Conservation (phyloP, 2,888 invertebrate species). For the Ormyrus nitidulus region DNA sequence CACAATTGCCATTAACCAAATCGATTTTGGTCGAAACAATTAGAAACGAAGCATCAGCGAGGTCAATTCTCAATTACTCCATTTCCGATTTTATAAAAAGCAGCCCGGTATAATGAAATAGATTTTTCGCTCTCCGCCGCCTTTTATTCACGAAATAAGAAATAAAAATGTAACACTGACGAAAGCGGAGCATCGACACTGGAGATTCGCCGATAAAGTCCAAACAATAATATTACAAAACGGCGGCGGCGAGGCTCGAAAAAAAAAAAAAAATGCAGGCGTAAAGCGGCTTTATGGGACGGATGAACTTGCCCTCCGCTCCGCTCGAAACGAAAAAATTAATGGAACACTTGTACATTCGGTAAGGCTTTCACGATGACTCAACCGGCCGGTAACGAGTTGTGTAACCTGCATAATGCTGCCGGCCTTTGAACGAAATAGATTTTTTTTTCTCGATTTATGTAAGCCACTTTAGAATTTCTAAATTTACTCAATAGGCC, state of each 20-base stretch:
- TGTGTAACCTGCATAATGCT: slow-evolving; percentile 24
- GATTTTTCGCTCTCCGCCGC: too few species aligned
- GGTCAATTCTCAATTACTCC: too few species aligned
- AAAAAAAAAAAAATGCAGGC: not conserved
- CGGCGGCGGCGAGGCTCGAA: too few species aligned
- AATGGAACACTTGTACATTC: slow-evolving; percentile 4
- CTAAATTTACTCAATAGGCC: slow-evolving; percentile 9
- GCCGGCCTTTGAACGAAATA: slow-evolving; percentile 29
- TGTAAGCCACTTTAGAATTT: slow-evolving; percentile 25
- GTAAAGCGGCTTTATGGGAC: slow-evolving; percentile 12
- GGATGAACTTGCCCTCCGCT: slow-evolving; percentile 40
- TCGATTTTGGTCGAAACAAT: not conserved
- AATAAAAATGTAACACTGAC: too few species aligned
- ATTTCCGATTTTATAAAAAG: too few species aligned
- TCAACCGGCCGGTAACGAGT: slow-evolving; percentile 35
- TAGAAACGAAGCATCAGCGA: not conserved
- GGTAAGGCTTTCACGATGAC: slow-evolving; percentile 47
- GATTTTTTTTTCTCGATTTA: slow-evolving; percentile 23
- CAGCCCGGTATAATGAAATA: too few species aligned
- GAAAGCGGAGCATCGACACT: too few species aligned
- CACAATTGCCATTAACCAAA: too few species aligned
- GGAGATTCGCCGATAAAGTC: too few species aligned
- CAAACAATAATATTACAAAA: too few species aligned
- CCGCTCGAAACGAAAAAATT: not conserved
- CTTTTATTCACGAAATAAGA: too few species aligned